Base-by-base conservation (phyloP, 2,888 invertebrate species). In the Alsophila aescularia region DNA sequence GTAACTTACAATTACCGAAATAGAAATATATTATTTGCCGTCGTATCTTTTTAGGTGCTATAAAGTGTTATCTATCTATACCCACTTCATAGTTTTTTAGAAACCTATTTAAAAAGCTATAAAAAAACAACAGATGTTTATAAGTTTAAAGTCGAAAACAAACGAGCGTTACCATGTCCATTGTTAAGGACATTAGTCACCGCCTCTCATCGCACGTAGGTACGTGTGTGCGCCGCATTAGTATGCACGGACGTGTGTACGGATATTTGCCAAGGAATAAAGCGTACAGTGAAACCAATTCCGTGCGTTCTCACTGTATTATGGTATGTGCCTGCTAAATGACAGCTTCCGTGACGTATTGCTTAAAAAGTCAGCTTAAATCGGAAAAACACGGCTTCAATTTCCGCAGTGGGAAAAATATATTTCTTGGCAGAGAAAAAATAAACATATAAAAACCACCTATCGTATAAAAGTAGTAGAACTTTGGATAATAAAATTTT, bases 111-210 rank as follows among this genome's bases (percentile, higher is more conserved):
- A n/a, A n/a, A n/a, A n/a, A n/a, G n/a, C n/a, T n/a, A n/a, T n/a
- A n/a, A n/a, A n/a, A n/a, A n/a, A n/a, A n/a, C 24, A 24, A 24
- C 24, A 24, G 24, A 24, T 29, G n/a, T 9, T 29, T 29, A n/a
- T n/a, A 29, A 10, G 10, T 29, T 29, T 2, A 29, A 29, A 29
- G 29, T 29, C 29, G 10, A 40, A 27, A 40, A 57, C 18, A 43
- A 51, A 59, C 58, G 53, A 45, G 50, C 45, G 16, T 51, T 21
- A 31, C 52, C 31, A 18, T 48, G 24, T 37, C 43, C 53, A 58
- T 52, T 62, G 58, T 60, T 47, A 53, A 50, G 35, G 56, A 44
- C 48, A 60, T 64, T 62, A 58, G 60, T 64, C 64, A 64, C 31
- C 49, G 45, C 29, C 24, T 7, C n/a, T 29, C 10, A 3, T 18